A percentile compares a stretch with the other conserved stretches of the same genome.
Conservation (phyloP, 2,113 vertebrate genomes). For the Pollimyrus isidori region DNA sequence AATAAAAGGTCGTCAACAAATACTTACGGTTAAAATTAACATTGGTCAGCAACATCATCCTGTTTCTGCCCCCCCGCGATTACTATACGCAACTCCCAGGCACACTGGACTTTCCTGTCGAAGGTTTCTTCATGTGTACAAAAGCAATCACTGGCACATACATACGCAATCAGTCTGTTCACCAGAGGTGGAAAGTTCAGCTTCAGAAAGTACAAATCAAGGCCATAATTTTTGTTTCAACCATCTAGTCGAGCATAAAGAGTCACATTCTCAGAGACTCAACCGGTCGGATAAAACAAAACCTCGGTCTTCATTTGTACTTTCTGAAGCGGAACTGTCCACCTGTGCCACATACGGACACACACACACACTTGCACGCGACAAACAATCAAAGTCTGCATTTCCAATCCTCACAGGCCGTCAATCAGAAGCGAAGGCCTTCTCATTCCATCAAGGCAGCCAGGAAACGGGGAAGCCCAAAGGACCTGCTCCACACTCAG, state of each 20-base stretch:
- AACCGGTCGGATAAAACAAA: neutral
- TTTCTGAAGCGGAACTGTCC: neutral
- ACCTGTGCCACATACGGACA: neutral
- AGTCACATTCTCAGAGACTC: neutral
- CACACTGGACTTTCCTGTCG: neutral
- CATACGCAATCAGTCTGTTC: neutral
- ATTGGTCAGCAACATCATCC: neutral
- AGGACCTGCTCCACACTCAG: neutral
- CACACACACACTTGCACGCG: neutral
- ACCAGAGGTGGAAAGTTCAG: neutral
- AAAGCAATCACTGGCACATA: neutral
- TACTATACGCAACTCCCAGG: neutral
- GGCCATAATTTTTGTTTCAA: neutral
- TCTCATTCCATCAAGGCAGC: neutral
- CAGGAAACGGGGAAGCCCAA: neutral
- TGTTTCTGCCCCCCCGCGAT: neutral
- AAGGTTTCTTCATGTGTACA: neutral
- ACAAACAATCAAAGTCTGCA: neutral
- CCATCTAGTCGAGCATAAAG: neutral
- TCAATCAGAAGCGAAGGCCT: neutral
- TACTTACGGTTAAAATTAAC: too few relatives aligned
- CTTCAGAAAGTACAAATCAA: neutral
- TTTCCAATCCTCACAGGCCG: neutral
- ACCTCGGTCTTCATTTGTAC: neutral
- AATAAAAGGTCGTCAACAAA: too few relatives aligned